Evolutionary conservation across 1,140 invertebrate genomes (phyloP), one percentile per base, ranked within the genome.

Genomic region (Micrasema longulum): DNA sequence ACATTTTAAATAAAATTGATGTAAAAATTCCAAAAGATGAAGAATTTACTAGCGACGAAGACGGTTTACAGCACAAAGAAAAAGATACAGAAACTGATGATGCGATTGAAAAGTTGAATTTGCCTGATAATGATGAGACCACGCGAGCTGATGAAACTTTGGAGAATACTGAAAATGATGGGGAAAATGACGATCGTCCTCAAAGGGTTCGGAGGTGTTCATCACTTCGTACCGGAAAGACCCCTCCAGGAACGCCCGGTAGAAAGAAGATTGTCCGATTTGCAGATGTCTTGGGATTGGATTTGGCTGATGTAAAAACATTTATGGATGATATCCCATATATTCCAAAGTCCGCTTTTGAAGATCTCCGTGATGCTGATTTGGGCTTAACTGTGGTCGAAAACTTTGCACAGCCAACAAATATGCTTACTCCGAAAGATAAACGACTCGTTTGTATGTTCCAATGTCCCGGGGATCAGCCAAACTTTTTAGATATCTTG

Each of bases 251-350:
- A 1, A 95, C 94, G 9, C 94, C 94, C 0, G 90, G 92, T 1
- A 86, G 92, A 0, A 98, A 97, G 81, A 98, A 98, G 83, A 97
- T 97, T 36, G 96, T 98, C 0, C 88, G 96, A 14, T 99, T 99
- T 81, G 97, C 96, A 0, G 97, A 98, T 79, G 95, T 94, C 0
- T 83, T 99, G 31, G 97, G 97, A 0, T 84, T 98, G 6, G 96
- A 98, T 85, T 84, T 99, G 71, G 95, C 95, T 10, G 94, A 95
- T 77, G 92, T 98, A 0, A 89, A 95, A 77, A 95, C 93, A 1
- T 96, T 95, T 81, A 84, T 95, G 72, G 94, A 96, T 78, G 95
- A 96, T 82, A 91, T 96, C 71, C 95, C 95, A 1, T 92, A 91
- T 74, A 88, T 97, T 76, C 95, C 95, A 0, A 92, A 90, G 78